Evolutionary conservation across 2,888 invertebrate species (phyloP).

Genomic region (Sclerodermus sp.): DNA sequence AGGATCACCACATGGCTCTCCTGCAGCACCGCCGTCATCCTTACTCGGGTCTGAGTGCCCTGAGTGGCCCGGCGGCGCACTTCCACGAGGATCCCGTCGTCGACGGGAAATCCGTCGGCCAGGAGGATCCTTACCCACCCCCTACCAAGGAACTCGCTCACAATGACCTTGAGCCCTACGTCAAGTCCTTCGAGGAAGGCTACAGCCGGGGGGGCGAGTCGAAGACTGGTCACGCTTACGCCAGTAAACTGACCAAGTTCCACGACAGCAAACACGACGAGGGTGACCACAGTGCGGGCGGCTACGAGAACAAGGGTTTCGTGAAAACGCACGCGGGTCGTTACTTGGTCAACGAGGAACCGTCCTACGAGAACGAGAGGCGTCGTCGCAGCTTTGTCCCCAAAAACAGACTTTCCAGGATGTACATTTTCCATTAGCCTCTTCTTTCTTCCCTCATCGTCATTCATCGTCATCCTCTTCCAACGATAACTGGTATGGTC

Average conservation of each 20-base stretch:
- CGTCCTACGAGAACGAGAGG: background rate
- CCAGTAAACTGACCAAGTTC: slow-evolving; percentile 40
- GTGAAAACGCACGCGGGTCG: slow-evolving; percentile 22
- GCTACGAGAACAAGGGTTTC: slow-evolving; percentile 25
- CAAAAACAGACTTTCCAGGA: background rate
- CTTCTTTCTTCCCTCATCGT: too few relatives aligned
- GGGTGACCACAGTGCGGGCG: slow-evolving; percentile 28
- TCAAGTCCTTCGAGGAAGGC: slow-evolving; percentile 33
- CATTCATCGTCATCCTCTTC: too few relatives aligned
- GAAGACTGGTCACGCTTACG: slow-evolving; percentile 37
- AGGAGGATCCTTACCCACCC: too few relatives aligned
- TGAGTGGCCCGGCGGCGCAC: slow-evolving; percentile 17
- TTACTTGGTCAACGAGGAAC: slow-evolving; percentile 25
- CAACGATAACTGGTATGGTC: too few relatives aligned
- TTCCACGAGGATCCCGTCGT: slow-evolving; percentile 27
- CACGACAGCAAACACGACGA: slow-evolving; percentile 45
- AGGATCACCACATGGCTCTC: slow-evolving; percentile 15
- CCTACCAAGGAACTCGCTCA: slow-evolving; percentile 23
- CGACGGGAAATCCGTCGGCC: too few relatives aligned
- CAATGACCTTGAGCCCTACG: slow-evolving; percentile 13
- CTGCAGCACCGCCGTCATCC: slow-evolving; percentile 14
- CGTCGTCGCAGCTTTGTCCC: too few relatives aligned
- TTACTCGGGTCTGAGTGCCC: slow-evolving; percentile 27
- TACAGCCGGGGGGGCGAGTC: slow-evolving; percentile 35
- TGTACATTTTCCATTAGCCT: background rate